Evolutionary conservation across 2,888 invertebrate species (phyloP).

Genomic region (Lacanobia wlatinum): DNA sequence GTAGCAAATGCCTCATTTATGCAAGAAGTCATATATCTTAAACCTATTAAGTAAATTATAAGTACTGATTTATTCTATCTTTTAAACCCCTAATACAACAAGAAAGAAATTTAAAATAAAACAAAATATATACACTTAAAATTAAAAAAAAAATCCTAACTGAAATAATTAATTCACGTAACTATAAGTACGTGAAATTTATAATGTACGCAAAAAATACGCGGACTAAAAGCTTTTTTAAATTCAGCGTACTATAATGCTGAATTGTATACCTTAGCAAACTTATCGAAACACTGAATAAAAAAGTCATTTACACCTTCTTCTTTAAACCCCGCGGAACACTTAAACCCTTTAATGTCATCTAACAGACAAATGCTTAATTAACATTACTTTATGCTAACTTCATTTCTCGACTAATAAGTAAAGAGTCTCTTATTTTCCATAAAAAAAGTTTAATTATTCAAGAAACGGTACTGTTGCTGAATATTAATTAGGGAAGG

Average conservation of each 20-base stretch:
- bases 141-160: no score
- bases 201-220: background rate
- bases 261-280: background rate
- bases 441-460: constrained; percentile 69
- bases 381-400: constrained; percentile 64
- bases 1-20: background rate
- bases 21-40: background rate
- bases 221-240: no score
- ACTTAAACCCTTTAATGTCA: constrained; percentile 26
- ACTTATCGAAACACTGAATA: background rate
- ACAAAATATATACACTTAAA: no score
- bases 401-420: constrained; percentile 66
- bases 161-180: no score
- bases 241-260: background rate
- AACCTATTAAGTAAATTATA: background rate
- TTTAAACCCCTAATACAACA: no score
- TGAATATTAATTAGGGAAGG: constrained; percentile 67
- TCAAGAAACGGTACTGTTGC: constrained; percentile 60
- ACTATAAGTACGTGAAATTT: background rate
- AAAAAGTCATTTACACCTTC: background rate
- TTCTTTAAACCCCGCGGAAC: background rate
- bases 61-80: no score
- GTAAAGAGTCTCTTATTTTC: constrained; percentile 62
- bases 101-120: no score
- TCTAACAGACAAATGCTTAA: constrained; percentile 56